Base-by-base conservation (phyloP, 2,888 invertebrate genomes). In the Diloba caeruleocephala region DNA sequence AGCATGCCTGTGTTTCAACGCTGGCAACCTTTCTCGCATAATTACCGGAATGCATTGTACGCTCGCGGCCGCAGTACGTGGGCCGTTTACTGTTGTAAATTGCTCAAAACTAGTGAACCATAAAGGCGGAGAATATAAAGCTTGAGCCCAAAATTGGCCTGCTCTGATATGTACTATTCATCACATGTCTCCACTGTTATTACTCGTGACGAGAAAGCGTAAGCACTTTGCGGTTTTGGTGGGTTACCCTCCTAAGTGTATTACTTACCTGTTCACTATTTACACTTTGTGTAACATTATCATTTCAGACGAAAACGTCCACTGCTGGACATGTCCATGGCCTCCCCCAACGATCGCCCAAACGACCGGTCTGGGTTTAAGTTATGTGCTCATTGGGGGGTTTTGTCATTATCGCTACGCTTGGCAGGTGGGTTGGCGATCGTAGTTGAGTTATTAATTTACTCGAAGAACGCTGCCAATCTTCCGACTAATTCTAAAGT, bases 21-120 rank as follows among this genome's bases (percentile, higher is more conserved):
- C 73, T 78, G 74, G 76, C 81, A 79, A 81, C 80, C 79, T 86
- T 85, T 85, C 80, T 81, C 80, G 81, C 82, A 86, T 90, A 90
- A 92, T 91, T 88, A 89, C 88, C 81, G 86, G 78, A 86, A 84
- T 85, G 88, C 87, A 92, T 90, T 90, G 89, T 90, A 79, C 75
- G 75, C 74, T 67, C 55, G 67, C 76, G 65, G 71, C 79, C 79
- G 67, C 80, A 80, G 76, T 79, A 86, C 83, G 85, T 85, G 85
- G 77, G 61, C 80, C 81, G 84, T 82, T 86, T 86, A 82, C 76
- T 72, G 67, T 71, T 77, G 81, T 78, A 80, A 88, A 90, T 86
- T 85, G 76, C 76, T 78, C 74, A 78, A 82, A 84, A 81, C 79
- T 83, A 82, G 74, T 78, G 80, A 76, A 78, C 73, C 76, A 75